Evolutionary conservation across 2,888 invertebrate genomes (phyloP), one percentile per base, ranked within the genome.

Genomic region (Allophyes oxyacanthae): DNA sequence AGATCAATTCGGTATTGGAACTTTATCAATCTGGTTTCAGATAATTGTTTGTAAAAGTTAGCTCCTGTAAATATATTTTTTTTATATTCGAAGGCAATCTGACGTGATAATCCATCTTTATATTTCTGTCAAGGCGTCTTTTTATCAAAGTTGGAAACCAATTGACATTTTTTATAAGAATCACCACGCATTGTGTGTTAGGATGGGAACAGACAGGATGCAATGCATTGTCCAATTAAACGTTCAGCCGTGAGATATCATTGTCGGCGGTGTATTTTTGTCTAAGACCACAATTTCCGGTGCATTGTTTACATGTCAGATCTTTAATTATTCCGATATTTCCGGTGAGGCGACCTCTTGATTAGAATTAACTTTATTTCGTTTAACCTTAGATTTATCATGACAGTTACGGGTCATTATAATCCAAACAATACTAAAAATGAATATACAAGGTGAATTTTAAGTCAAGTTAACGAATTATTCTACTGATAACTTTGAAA

Each of bases 201-300:
- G 42, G 72, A 60, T 72, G 67, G 53, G 72, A 79, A 78, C 73
- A 66, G 58, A 71, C 72, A 67, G 77, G 75, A 79, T 77, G 65
- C 67, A 75, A 69, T 59, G 74, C 64, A 84, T 86, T 87, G 85
- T 86, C 78, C 62, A 74, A 64, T 71, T 72, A 67, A 71, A 73
- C 58, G 57, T 43, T 49, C 64, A 58, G 52, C 67, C 79, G 79
- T 83, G 83, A 81, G 82, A 84, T 83, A 85, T 82, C 82, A 83
- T 83, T 85, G 84, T 85, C 40, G 41, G 14, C 44, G 40, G 40
- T 58, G 66, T 69, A 74, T 69, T 66, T 67, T 61, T 58, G 63
- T 49, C 50, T 67, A 67, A 64, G 62, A 67, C 63, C 62, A 61
- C 60, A 64, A 64, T 75, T 78, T 81, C 81, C 81, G 77, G 50